These are phyloP conservation scores for Drosophila littoralis DNA, from an alignment of 1,140 invertebrate species.

Conservation along the genomic window DNA sequence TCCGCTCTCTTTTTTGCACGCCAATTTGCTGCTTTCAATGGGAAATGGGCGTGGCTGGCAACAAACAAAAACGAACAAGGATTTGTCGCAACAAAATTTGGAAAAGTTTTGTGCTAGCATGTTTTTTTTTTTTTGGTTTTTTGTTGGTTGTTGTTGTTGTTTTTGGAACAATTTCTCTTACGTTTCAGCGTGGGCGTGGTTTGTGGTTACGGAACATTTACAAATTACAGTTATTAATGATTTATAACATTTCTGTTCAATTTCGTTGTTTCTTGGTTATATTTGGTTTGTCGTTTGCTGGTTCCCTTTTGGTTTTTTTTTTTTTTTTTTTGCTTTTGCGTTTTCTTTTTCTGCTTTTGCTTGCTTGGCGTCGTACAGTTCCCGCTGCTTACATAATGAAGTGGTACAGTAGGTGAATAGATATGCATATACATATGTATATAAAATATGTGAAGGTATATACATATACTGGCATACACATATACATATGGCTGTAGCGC, in stretches of 20 bases:
- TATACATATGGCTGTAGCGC: constrained; percentile 48
- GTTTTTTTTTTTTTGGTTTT: constrained; percentile 40
- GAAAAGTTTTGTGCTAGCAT: constrained; percentile 26
- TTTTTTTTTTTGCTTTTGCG: constrained; percentile 49
- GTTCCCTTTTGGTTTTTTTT: constrained; percentile 38
- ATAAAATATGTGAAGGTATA: constrained; percentile 44
- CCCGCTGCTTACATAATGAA: constrained; percentile 76
- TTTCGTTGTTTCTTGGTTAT: constrained; percentile 55
- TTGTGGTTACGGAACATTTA: constrained; percentile 63
- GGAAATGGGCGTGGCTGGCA: constrained; percentile 31
- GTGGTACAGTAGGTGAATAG: constrained; percentile 79
- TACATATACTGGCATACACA: constrained; percentile 51
- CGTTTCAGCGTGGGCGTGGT: constrained; percentile 54
- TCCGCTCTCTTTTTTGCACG: background rate
- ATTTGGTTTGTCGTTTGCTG: constrained; percentile 34
- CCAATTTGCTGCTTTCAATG: constrained; percentile 4
- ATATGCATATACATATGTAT: constrained; percentile 57
- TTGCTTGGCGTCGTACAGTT: constrained; percentile 54
- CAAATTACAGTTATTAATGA: constrained; percentile 62
- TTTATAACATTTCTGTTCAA: constrained; percentile 77
- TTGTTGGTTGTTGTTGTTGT: constrained; percentile 7
- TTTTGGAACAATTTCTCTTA: constrained; percentile 45
- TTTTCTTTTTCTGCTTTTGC: constrained; percentile 49
- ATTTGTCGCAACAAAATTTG: constrained; percentile 42
- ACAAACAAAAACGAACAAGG: constrained; percentile 37